Base-by-base conservation (phyloP, 35 echinoderm and acorn worm species). In the Amphiura filiformis region DNA sequence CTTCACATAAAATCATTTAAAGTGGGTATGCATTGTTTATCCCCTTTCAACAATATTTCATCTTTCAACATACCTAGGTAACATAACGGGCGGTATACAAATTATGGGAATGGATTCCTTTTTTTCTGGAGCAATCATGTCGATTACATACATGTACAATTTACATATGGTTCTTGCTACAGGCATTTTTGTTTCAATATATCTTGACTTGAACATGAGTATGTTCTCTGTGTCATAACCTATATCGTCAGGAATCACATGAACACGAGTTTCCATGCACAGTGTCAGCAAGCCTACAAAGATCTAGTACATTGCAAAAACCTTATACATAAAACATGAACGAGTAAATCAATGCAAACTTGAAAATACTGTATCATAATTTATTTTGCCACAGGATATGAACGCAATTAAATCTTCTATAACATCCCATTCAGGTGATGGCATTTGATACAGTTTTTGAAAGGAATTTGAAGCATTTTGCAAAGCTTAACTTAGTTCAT, bases 1-100 rank as follows among this genome's bases (percentile, higher is more conserved):
- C 11, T 70, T 70, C 61, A 70, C 61, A 70, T 70, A 70, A 70
- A 70, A 70, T 70, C 61, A 70, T 70, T 70, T 70, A 70, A 70
- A 70, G 26, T 70, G 61, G 61, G 61, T 70, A 70, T 70, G 61
- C 28, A 70, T 70, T 30, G 61, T 70, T 70, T 23, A 70, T 70
- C 61, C 61, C 61, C 61, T 70, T 70, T 70, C 61, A n/a, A n/a
- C n/a, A n/a, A n/a, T 70, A 11, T 70, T 70, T 70, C 61, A 70
- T 70, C 61, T 70, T 70, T 70, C 61, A 70, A 70, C 61, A 70
- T 70, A 70, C 61, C 4, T 23, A 70, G 28, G 2, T 47, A 70
- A n/a, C 9, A 70, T 15, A 30, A 70, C 2, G 28, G 2, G 61
- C 61, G 9, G 61, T 13, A 13, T 70, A 70, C 61, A 70, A 70